Evolutionary conservation across 2,113 vertebrate genomes (phyloP).

Genomic region (Pedionomus torquatus): DNA sequence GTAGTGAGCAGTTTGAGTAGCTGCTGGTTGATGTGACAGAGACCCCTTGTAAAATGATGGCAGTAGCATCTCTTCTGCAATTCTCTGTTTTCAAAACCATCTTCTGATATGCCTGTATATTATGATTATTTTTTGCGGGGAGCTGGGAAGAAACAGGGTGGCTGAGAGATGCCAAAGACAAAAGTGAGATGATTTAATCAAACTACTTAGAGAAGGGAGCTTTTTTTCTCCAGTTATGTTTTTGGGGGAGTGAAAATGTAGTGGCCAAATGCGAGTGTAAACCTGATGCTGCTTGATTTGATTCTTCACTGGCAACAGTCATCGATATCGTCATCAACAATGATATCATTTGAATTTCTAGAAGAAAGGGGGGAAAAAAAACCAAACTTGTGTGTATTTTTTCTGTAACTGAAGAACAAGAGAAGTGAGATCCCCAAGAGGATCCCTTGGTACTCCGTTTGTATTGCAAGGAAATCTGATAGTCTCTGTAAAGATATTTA

Average conservation of each 20-base stretch:
- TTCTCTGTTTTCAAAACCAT: background rate
- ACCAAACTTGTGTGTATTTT: background rate
- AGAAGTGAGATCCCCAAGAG: background rate
- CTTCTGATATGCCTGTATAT: background rate
- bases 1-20: background rate
- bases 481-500: background rate
- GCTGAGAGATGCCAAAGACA: background rate
- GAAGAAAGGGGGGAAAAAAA: background rate
- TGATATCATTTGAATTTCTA: background rate
- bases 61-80: background rate
- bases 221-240: background rate
- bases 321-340: background rate
- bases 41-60: background rate
- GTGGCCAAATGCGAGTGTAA: background rate
- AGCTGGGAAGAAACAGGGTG: background rate
- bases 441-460: background rate
- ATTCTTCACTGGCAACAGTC: background rate
- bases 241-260: background rate
- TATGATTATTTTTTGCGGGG: background rate
- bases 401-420: background rate
- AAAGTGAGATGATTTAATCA: background rate
- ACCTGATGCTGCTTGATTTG: background rate
- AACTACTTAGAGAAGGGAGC: background rate
- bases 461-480: background rate
- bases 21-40: background rate